Percentiles rank a stretch among this genome's conserved stretches.
Evolutionary conservation across 2,113 vertebrate species (phyloP).

Genomic region (Tetraodon nigroviridis): DNA sequence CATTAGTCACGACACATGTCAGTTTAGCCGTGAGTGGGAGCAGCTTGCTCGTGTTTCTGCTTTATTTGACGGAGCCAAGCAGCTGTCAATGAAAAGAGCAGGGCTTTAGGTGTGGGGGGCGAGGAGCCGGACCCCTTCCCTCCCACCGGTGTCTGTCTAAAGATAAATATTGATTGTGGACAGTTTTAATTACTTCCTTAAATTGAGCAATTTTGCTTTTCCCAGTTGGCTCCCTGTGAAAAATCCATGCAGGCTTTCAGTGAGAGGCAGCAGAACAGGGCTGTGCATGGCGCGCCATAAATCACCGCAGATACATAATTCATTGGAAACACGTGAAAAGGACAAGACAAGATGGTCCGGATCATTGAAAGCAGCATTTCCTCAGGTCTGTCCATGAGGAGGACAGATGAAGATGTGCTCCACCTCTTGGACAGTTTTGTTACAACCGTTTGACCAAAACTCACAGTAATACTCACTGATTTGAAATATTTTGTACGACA

Average conservation of each 20-base stretch:
- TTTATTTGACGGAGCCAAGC: constrained; percentile 57
- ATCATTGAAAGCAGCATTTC: constrained; percentile 73
- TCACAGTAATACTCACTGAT: background rate
- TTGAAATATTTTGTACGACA: background rate
- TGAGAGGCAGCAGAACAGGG: constrained; percentile 59
- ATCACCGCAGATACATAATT: constrained; percentile 80
- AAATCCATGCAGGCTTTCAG: constrained; percentile 64
- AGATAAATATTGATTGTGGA: constrained; percentile 80
- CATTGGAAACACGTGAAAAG: constrained; percentile 75
- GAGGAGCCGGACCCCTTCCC: constrained; percentile 55
- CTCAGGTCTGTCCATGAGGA: constrained; percentile 51
- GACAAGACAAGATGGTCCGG: constrained; percentile 76
- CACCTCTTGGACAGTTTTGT: background rate
- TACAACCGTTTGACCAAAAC: too few species aligned
- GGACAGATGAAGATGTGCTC: constrained; percentile 20
- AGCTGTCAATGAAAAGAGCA: constrained; percentile 63
- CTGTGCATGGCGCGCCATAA: constrained; percentile 74
- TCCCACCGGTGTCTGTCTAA: constrained; percentile 63
- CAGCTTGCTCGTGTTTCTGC: constrained; percentile 58
- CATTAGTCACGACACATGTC: constrained; percentile 55
- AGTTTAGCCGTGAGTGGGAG: constrained; percentile 52
- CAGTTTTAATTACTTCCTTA: constrained; percentile 81
- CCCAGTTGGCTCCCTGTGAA: constrained; percentile 65
- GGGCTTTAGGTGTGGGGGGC: constrained; percentile 42
- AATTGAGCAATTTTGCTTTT: constrained; percentile 80